Base-by-base conservation (phyloP, 92 coral and sea anemone species). In the Micromussa lordhowensis region DNA sequence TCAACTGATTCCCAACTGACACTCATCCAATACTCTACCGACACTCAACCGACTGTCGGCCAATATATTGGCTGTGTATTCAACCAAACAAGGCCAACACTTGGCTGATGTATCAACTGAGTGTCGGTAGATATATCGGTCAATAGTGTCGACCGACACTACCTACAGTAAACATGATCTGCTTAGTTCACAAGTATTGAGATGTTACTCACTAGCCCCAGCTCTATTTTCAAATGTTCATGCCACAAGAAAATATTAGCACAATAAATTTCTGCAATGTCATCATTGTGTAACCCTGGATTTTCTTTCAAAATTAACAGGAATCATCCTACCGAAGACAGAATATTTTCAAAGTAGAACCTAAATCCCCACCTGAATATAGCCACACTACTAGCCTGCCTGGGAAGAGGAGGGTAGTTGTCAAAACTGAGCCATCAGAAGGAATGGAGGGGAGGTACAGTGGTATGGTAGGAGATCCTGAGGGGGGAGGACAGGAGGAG, bases 381-480 rank as follows among this genome's bases (percentile, higher is more conserved):
- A 80, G 36, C 30, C 32, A 77, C 17, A 5, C 74, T 18, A 14
- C 44, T 18, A 10, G 14, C 26, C 61, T 32, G 44, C 24, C 68
- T 0, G 77, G 44, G 13, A 76, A 75, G 73, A 75, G 75, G 61
- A 75, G 38, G 63, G 29, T 40, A 0, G 82, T 17, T 59, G 82
- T 85, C 11, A 85, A 85, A 76, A 76, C 82, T 59, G 88, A 85
- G 44, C 82, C 76, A 26, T 35, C 19, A 22, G 88, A 85, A 28
- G 17, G 24, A 76, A 15, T 75, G 44, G 94, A 87, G 16, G 82
- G 68, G 12, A 79, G 49, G 19, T 95, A 91, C 86, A 94, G 94
- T 68, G 96, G 98, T 22, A 82, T 95, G 94, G 83, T 93, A 1
- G 95, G 95, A 30, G 96, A 86, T 24, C 49, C 49, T 30, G 71